These are phyloP conservation scores for Drosophila saltans DNA, from an alignment of 1,140 invertebrate species.

Conservation along the genomic window DNA sequence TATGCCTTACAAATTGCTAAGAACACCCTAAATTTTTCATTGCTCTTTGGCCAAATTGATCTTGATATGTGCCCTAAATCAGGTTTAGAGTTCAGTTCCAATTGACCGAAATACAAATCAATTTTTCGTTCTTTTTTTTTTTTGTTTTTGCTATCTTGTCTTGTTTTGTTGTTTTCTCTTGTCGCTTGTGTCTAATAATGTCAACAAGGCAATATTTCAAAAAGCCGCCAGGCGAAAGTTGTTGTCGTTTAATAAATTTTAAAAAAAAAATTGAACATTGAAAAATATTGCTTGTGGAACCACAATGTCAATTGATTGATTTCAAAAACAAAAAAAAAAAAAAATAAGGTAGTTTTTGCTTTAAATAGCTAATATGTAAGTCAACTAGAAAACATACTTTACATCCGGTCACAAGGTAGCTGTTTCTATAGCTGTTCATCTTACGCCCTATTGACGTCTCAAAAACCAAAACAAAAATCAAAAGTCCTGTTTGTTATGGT, in stretches of 20 bases:
- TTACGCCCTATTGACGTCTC: neutral
- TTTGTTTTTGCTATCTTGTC: neutral
- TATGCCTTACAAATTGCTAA: slow-evolving; percentile 41
- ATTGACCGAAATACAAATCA: slow-evolving; percentile 47
- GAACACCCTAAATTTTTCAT: slow-evolving; percentile 48
- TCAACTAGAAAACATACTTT: neutral
- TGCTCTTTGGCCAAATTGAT: slow-evolving; percentile 41
- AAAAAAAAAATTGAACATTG: neutral
- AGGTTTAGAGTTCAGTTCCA: slow-evolving; percentile 16
- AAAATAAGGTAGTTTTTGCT: neutral
- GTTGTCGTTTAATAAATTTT: neutral
- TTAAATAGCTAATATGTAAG: neutral
- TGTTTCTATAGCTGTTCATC: neutral
- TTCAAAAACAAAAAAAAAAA: too few species aligned
- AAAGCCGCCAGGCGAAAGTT: neutral
- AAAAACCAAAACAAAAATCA: neutral
- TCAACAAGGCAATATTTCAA: slow-evolving; percentile 30
- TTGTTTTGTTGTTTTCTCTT: slow-evolving; percentile 4
- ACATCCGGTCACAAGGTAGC: neutral
- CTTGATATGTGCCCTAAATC: slow-evolving; percentile 30
- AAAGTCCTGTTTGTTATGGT: too few species aligned
- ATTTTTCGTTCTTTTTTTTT: slow-evolving; percentile 13
- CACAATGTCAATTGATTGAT: neutral
- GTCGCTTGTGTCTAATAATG: slow-evolving; percentile 31
- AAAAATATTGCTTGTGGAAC: neutral